Conservation (phyloP, 2,888 invertebrate species). For the Nebria salina region DNA sequence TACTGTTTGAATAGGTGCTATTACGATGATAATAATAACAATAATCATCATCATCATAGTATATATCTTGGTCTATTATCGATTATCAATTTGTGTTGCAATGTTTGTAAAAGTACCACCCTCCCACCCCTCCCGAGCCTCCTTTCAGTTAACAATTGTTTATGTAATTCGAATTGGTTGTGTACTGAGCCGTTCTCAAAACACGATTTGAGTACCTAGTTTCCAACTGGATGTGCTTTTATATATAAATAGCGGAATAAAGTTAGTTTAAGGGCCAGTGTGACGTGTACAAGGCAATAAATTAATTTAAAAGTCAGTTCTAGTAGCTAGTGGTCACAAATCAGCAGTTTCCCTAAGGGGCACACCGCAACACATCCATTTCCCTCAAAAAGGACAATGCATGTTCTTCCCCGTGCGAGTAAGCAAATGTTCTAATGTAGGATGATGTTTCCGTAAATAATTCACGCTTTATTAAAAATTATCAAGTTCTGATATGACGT, state of each 20-base stretch:
- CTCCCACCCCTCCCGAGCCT: no score
- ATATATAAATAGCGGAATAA: slow-evolving; percentile 37
- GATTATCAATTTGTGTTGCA: no score
- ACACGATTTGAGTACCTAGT: no score
- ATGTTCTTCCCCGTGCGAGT: not conserved
- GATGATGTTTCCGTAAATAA: not conserved
- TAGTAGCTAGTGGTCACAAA: slow-evolving; percentile 60
- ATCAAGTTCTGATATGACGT: not conserved
- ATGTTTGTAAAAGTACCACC: no score
- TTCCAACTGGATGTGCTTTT: not conserved
- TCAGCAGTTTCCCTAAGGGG: slow-evolving; percentile 58
- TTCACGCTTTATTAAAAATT: not conserved
- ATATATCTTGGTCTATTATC: no score
- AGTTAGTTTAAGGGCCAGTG: slow-evolving; percentile 29
- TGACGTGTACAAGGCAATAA: slow-evolving; percentile 59
- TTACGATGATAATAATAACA: no score
- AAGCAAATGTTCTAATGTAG: not conserved
- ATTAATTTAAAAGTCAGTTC: slow-evolving; percentile 65
- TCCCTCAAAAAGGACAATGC: not conserved
- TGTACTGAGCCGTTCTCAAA: no score
- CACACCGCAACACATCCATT: slow-evolving; percentile 35
- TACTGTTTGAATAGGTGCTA: no score
- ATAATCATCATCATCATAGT: no score
- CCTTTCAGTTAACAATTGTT: no score
- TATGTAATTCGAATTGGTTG: no score